Conservation (phyloP, 2,113 vertebrate species). For the Syngnathoides biaculeatus region DNA sequence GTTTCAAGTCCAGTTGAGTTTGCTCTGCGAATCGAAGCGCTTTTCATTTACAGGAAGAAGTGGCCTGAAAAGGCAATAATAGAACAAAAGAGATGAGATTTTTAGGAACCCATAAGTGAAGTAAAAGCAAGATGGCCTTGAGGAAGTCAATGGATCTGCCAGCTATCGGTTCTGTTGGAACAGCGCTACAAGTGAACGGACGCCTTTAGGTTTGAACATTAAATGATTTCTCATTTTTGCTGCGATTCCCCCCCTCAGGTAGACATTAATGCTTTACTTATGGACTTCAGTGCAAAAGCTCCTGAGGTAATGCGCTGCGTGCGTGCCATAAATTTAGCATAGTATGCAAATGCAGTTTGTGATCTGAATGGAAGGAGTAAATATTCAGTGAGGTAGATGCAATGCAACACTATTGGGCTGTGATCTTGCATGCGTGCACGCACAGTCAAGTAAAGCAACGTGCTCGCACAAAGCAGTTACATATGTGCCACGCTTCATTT, state of each 20-base stretch:
- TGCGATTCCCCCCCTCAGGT: conserved; percentile 52
- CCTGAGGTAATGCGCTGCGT: conserved; percentile 40
- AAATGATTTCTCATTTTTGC: conserved; percentile 65
- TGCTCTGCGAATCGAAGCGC: conserved; percentile 9
- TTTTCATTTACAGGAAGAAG: conserved; percentile 21
- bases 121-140: conserved; percentile 29
- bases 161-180: conserved; percentile 53
- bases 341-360: conserved; percentile 34
- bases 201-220: conserved; percentile 64
- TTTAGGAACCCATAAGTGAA: conserved; percentile 13
- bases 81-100: background rate
- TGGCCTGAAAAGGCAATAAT: background rate
- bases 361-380: conserved; percentile 36
- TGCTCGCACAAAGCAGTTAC: conserved; percentile 26
- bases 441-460: conserved; percentile 23
- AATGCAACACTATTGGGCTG: conserved; percentile 39
- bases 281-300: conserved; percentile 60
- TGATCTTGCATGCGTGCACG: conserved; percentile 19
- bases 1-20: conserved; percentile 2
- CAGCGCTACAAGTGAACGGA: conserved; percentile 53
- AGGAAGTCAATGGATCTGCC: conserved; percentile 55
- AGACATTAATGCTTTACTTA: conserved; percentile 66
- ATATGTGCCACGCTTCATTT: conserved; percentile 46
- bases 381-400: conserved; percentile 48
- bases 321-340: conserved; percentile 43